phyloP scores from a whole-genome alignment of 2,888 invertebrate species.

The Microchrysa polita region DNA sequence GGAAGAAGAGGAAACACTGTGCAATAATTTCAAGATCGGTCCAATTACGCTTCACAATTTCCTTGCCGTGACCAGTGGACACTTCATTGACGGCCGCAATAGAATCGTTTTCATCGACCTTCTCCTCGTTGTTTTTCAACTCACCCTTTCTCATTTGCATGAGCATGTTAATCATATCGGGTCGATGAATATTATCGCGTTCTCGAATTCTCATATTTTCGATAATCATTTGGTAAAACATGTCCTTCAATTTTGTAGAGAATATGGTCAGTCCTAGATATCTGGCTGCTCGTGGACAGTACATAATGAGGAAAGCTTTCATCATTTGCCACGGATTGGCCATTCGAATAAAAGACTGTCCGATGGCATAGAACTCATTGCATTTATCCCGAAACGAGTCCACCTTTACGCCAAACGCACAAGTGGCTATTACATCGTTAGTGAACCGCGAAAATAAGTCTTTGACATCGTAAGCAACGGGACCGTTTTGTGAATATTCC shows the following conservation, averaged over 20 bases:
- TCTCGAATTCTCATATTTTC: constrained; percentile 42
- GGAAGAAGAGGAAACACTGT: constrained; percentile 62
- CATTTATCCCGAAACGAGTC: constrained; percentile 65
- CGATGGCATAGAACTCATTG: constrained; percentile 66
- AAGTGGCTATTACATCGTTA: constrained; percentile 65
- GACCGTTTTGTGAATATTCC: constrained; percentile 60
- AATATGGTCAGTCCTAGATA: background rate
- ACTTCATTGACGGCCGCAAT: constrained; percentile 37
- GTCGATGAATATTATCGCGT: constrained; percentile 25
- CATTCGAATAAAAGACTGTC: constrained; percentile 61
- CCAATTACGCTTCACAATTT: constrained; percentile 39
- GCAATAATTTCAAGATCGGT: constrained; percentile 52
- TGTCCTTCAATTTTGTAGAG: background rate
- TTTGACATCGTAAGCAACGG: constrained; percentile 38
- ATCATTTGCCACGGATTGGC: constrained; percentile 38
- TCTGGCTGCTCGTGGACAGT: background rate
- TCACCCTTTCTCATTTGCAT: constrained; percentile 39
- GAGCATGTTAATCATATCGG: constrained; percentile 41
- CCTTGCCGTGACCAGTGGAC: background rate
- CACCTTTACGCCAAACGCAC: constrained; percentile 66
- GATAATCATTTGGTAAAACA: constrained; percentile 36
- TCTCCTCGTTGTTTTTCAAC: background rate
- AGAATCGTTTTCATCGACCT: background rate
- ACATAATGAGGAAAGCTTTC: constrained; percentile 17
- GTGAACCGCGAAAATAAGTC: constrained; percentile 46